A percentile compares a stretch with the other conserved stretches of the same genome.
Evolutionary conservation across 2,797 vertebrate species (phyloP).

Genomic region (Coregonus sp.): DNA sequence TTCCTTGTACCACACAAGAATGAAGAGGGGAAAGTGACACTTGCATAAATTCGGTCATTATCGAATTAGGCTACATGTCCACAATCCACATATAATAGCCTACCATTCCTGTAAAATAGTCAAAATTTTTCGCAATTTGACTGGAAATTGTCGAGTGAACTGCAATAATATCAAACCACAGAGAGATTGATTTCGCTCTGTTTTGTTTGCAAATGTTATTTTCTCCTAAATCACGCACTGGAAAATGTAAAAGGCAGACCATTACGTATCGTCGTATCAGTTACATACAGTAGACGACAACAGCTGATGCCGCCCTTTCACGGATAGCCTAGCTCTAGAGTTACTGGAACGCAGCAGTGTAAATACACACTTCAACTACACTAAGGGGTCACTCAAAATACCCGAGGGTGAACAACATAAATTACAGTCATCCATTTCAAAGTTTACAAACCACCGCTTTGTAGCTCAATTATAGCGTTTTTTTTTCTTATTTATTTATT

Average conservation of each 20-base stretch:
- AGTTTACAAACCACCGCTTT: conserved; percentile 18
- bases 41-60: conserved; percentile 62
- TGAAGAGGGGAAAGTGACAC: conserved; percentile 71
- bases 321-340: conserved; percentile 64
- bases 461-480: conserved; percentile 28
- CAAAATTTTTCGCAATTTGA: conserved; percentile 13
- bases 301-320: conserved; percentile 67
- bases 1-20: not conserved
- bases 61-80: conserved; percentile 2
- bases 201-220: conserved; percentile 67
- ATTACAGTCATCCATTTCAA: conserved; percentile 47
- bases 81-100: conserved; percentile 12
- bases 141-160: conserved; percentile 36
- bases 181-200: conserved; percentile 21
- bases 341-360: conserved; percentile 63
- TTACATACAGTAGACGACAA: conserved; percentile 72
- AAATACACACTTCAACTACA: conserved; percentile 73
- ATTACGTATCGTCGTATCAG: conserved; percentile 68
- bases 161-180: conserved; percentile 36
- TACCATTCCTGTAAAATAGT: conserved; percentile 57
- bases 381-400: conserved; percentile 69
- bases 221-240: conserved; percentile 70
- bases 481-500: conserved; percentile 36
- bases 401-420: conserved; percentile 57
- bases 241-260: conserved; percentile 69